Evolutionary conservation across 2,888 invertebrate genomes (phyloP), one percentile per base, ranked within the genome.

Genomic region (Drosophila emarginata): DNA sequence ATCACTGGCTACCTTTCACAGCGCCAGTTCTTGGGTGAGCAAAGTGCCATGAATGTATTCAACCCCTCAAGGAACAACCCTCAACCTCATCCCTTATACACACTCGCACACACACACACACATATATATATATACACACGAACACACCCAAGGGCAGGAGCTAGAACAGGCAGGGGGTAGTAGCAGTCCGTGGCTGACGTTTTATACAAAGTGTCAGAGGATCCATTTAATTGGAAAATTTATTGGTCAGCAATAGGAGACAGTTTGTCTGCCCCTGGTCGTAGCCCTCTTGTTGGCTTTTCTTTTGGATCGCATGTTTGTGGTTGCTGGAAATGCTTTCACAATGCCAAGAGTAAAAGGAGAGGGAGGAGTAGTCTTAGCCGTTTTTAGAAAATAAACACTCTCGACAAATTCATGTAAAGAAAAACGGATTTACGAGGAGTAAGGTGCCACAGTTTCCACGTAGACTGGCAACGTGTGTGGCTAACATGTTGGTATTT

Each of bases 221-320:
- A 84, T 88, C 80, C 85, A 85, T 89, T 90, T 88, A 87, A 90
- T 88, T 89, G 81, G 77, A 71, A 89, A 89, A 89, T 90, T 90
- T 89, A 89, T 89, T 89, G 77, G 81, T 72, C 70, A 54, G 61
- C 59, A 67, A 57, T 73, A 74, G 84, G 67, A 84, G 82, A 79
- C 84, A 86, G 67, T 45, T 68, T 83, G 84, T 85, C 84, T 88
- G 78, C 18, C 45, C 12, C 45, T 45, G 45, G 18, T 45, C 21
- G 45, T 45, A 45, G 87, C 72, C 79, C 78, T 81, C 72, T 65
- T 78, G 71, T 77, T 87, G 78, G 86, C 82, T 82, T 85, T 80
- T 82, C 85, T 54, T 61, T 82, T 36, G 58, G 67, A 28, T 74
- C 68, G 50, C 54, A 65, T 88, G 84, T 83, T 83, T 85, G 88